Evolutionary conservation across 2,797 vertebrate species (phyloP).

Genomic region (Anguilla anguilla): DNA sequence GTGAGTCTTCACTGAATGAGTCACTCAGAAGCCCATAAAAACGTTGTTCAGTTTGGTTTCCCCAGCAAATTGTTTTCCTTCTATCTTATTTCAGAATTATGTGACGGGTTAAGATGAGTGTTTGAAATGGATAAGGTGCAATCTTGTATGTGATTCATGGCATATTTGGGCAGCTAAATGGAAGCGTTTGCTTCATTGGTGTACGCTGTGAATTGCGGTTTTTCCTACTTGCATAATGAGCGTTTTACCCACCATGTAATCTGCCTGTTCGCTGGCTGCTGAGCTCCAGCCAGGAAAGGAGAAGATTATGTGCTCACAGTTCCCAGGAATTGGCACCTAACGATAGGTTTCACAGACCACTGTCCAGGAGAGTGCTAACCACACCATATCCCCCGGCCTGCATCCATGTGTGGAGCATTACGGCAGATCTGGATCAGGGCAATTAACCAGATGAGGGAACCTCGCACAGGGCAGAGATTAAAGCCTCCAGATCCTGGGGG

Average conservation of each 20-base stretch:
- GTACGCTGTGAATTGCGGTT: neutral
- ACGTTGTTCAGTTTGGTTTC: neutral
- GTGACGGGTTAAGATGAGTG: neutral
- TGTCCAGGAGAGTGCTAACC: neutral
- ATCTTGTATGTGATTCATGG: neutral
- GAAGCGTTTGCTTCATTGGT: neutral
- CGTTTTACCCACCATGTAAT: neutral
- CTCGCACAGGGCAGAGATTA: neutral
- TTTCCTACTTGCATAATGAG: neutral
- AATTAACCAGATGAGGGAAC: neutral
- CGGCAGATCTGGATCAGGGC: neutral
- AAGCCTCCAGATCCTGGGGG: neutral
- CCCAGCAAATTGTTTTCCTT: neutral
- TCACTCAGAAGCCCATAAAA: neutral
- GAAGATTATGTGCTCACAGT: neutral
- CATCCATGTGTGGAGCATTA: neutral
- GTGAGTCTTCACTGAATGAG: neutral
- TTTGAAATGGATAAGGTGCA: neutral
- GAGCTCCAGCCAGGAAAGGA: neutral
- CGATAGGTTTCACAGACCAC: neutral
- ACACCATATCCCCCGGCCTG: neutral
- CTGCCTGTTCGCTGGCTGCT: conserved; percentile 1
- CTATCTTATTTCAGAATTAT: neutral
- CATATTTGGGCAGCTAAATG: neutral
- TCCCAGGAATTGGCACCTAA: neutral